Conservation (phyloP, 2,888 invertebrate genomes). For the Mimas tiliae region DNA sequence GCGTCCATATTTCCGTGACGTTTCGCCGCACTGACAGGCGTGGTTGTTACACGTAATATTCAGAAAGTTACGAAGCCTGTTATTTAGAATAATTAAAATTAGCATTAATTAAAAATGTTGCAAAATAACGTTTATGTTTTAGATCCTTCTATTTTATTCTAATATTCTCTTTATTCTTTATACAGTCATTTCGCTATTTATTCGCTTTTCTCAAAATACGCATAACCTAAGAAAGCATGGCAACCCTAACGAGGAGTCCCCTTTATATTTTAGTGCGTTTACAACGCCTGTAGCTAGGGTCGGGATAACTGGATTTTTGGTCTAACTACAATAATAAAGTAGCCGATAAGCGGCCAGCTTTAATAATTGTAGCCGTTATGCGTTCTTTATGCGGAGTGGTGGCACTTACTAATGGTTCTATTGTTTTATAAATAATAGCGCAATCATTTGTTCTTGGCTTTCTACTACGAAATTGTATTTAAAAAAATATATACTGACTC, state of each 20-base stretch:
- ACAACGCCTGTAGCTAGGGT: constrained; percentile 21
- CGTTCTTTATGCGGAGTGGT: background rate
- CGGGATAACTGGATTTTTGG: constrained; percentile 26
- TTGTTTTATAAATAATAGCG: background rate
- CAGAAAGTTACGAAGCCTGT: too few relatives aligned
- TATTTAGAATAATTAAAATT: too few relatives aligned
- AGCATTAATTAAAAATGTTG: too few relatives aligned
- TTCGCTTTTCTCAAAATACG: too few relatives aligned
- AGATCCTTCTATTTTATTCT: too few relatives aligned
- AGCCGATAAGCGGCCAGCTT: constrained; percentile 11
- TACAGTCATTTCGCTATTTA: too few relatives aligned
- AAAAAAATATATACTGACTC: background rate
- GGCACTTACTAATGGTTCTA: background rate
- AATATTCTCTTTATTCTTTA: too few relatives aligned
- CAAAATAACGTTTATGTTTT: too few relatives aligned
- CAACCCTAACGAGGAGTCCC: background rate
- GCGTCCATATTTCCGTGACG: too few relatives aligned
- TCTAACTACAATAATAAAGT: constrained; percentile 19
- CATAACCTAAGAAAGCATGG: background rate
- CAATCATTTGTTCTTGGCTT: too few relatives aligned
- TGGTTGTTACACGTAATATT: too few relatives aligned
- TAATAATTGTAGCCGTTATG: constrained; percentile 11
- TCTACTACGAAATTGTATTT: background rate
- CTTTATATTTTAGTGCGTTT: constrained; percentile 18
- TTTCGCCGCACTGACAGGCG: too few relatives aligned